Conservation (phyloP, 2,888 invertebrate species). For the Microctonus hyperodae region DNA sequence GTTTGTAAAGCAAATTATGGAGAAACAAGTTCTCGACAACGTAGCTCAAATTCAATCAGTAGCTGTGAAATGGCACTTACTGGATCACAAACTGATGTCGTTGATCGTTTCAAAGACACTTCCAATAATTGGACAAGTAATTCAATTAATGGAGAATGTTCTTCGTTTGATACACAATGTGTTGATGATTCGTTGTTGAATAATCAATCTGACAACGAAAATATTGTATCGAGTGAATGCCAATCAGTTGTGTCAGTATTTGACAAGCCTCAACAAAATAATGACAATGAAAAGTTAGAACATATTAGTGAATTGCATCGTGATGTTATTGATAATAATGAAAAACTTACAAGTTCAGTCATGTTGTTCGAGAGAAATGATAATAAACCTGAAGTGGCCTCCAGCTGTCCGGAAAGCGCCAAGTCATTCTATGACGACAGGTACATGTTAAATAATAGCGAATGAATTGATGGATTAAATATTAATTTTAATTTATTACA, state of each 20-base stretch:
- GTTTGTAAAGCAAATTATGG: slow-evolving; percentile 45
- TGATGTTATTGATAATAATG: slow-evolving; percentile 33
- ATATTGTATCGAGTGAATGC: slow-evolving; percentile 33
- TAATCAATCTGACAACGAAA: slow-evolving; percentile 29
- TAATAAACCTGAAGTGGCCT: slow-evolving; percentile 26
- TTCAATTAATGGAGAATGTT: slow-evolving; percentile 34
- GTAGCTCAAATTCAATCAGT: slow-evolving; percentile 61
- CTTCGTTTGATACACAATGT: slow-evolving; percentile 8
- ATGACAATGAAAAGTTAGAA: slow-evolving; percentile 38
- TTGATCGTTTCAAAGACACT: slow-evolving; percentile 51
- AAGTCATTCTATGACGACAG: slow-evolving; percentile 32
- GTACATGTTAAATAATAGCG: slow-evolving; percentile 33
- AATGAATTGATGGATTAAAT: background rate
- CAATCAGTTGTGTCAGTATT: slow-evolving; percentile 24
- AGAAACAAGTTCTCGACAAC: slow-evolving; percentile 47
- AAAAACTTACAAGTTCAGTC: slow-evolving; percentile 35
- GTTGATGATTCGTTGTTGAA: slow-evolving; percentile 8
- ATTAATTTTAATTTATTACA: background rate
- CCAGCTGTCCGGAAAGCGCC: slow-evolving; percentile 37
- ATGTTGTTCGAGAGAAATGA: slow-evolving; percentile 24
- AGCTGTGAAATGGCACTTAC: slow-evolving; percentile 62
- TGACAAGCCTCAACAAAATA: slow-evolving; percentile 32
- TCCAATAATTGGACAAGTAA: slow-evolving; percentile 33
- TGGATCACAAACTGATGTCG: slow-evolving; percentile 54
- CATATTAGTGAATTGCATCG: slow-evolving; percentile 20